These are phyloP conservation scores for Garrulus glandarius DNA, from an alignment of 2,797 vertebrate species.

Conservation along the genomic window DNA sequence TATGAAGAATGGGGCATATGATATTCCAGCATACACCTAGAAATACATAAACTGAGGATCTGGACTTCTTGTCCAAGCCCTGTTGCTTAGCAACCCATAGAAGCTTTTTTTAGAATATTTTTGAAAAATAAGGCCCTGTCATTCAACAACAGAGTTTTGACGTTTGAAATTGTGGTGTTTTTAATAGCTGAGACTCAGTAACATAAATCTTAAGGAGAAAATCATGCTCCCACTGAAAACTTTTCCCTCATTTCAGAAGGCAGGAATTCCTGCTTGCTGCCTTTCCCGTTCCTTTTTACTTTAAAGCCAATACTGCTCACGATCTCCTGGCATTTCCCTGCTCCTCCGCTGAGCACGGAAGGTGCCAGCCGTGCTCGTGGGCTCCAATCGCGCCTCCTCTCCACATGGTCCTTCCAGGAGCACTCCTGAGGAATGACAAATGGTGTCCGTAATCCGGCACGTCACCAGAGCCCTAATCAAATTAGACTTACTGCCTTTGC, in stretches of 20 bases:
- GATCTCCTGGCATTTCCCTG: background rate
- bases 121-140: conserved; percentile 30
- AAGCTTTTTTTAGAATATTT: background rate
- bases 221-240: background rate
- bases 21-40: fast-evolving
- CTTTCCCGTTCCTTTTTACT: background rate
- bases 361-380: background rate
- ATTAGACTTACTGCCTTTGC: conserved; percentile 45
- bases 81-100: conserved; percentile 64
- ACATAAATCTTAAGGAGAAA: background rate
- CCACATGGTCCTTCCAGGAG: background rate
- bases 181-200: background rate
- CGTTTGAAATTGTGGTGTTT: background rate
- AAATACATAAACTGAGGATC: background rate
- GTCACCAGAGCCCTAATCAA: conserved; percentile 12
- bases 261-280: background rate
- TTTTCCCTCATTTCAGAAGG: background rate
- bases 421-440: background rate
- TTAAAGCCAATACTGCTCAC: background rate
- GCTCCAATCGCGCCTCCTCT: background rate
- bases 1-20: background rate
- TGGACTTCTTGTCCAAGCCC: background rate
- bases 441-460: background rate
- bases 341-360: background rate
- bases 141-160: conserved; percentile 24